Evolutionary conservation across 2,113 vertebrate species (phyloP), one percentile per base, ranked within the genome.

Genomic region (Tragelaphus strepsiceros): DNA sequence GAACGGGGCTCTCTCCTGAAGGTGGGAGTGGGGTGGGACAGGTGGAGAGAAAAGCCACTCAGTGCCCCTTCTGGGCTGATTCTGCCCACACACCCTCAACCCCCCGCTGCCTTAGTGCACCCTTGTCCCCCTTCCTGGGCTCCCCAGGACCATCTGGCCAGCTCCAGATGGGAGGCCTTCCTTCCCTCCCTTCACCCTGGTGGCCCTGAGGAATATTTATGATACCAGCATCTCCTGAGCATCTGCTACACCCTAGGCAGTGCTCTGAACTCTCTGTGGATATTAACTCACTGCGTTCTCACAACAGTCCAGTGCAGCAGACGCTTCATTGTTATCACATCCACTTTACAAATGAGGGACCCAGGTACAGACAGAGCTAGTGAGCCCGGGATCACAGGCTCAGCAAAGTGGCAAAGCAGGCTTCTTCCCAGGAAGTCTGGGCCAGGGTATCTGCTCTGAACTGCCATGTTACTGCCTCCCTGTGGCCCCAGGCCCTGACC

Each of bases 401-500:
- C 10, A 22, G 62, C 28, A 71, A 49, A 82, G 26, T 9, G 28
- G 14, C 53, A 53, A 71, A 14, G 51, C 43, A 13, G 26, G 21
- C 35, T 13, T 54, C 87, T 83, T 96, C 59, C 88, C 58, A 4
- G 54, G 61, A 78, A 16, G 22, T 13, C 71, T 16, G 22, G 93
- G 30, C 21, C 28, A 11, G 28, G 53, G 13, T 19, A 19, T 13
- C 3, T 1, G 2, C 67, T 92, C 94, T n/a, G n/a, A 71, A 58
- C 9, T 3, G 4, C 11, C 32, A 2, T 0, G 22, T 7, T 7
- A 3, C n/a, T 32, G 11, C 7, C 88, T 51, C 49, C 89, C 61
- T 4, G 0, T n/a, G 81, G n/a, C 8, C 1, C 5, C 1, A 11
- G 46, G 54, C 56, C 16, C 1, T 2, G 32, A 46, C 35, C 22